Conservation (phyloP, 2,888 invertebrate genomes). For the Chalcosyrphus nemorum region DNA sequence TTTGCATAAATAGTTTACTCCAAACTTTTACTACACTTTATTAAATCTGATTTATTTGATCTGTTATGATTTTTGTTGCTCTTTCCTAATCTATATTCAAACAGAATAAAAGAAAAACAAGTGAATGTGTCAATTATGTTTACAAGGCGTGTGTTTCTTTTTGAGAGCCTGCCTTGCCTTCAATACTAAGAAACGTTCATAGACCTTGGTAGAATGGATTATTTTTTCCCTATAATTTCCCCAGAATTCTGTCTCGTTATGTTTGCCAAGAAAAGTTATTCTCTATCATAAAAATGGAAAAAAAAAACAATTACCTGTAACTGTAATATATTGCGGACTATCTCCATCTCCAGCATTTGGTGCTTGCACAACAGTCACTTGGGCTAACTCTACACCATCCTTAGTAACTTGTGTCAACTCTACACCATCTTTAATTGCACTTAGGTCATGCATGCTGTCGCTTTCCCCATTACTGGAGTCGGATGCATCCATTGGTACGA, state of each 20-base stretch:
- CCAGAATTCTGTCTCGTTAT: not conserved
- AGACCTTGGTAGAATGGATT: not conserved
- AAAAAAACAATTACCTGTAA: constrained; percentile 78
- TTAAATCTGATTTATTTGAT: too few relatives aligned
- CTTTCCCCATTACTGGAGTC: constrained; percentile 79
- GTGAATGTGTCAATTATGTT: too few relatives aligned
- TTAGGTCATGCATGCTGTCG: constrained; percentile 76
- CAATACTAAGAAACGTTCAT: not conserved
- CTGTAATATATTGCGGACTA: constrained; percentile 80
- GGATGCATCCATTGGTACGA: constrained; percentile 80
- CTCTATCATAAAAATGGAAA: too few relatives aligned
- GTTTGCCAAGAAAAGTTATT: not conserved
- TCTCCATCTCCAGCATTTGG: constrained; percentile 77
- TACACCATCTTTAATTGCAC: constrained; percentile 77
- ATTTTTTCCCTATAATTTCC: not conserved
- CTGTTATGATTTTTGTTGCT: too few relatives aligned
- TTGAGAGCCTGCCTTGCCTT: too few relatives aligned
- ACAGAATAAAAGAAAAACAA: too few relatives aligned
- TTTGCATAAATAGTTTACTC: too few relatives aligned
- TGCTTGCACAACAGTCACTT: constrained; percentile 80
- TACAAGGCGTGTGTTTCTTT: too few relatives aligned
- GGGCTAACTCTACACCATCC: constrained; percentile 77
- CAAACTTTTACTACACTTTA: too few relatives aligned
- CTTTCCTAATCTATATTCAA: too few relatives aligned
- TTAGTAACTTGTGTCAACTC: constrained; percentile 75